Evolutionary conservation across 2,888 invertebrate genomes (phyloP).

Genomic region (Zhengitettix transpicula): DNA sequence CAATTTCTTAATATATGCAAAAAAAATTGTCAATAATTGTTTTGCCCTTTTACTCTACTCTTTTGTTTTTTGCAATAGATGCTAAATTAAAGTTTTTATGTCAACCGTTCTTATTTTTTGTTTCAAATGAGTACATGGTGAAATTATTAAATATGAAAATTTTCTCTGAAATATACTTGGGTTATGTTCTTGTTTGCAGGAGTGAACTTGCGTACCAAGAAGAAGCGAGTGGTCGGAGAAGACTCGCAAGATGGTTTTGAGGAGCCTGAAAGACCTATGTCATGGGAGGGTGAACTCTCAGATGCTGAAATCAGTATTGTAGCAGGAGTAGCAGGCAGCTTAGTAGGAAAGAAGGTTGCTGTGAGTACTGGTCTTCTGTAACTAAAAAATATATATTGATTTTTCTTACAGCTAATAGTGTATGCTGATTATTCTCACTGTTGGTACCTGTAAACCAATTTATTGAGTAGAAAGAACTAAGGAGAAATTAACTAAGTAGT

Average conservation of each 20-base stretch:
- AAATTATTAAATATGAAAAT: background rate
- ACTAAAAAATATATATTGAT: too few relatives aligned
- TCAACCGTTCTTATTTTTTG: background rate
- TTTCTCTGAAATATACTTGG: background rate
- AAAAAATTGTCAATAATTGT: too few relatives aligned
- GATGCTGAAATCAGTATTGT: slow-evolving; percentile 50
- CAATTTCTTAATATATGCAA: too few relatives aligned
- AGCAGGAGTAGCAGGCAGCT: slow-evolving; percentile 6
- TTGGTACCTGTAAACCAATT: too few relatives aligned
- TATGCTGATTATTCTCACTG: too few relatives aligned
- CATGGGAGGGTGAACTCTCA: slow-evolving; percentile 85
- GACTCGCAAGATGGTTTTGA: slow-evolving; percentile 17
- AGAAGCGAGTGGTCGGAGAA: slow-evolving; percentile 29
- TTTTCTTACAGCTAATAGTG: too few relatives aligned
- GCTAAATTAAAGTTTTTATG: too few relatives aligned
- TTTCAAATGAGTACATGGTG: background rate
- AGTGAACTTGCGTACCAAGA: slow-evolving; percentile 48
- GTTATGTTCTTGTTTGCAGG: slow-evolving; percentile 16
- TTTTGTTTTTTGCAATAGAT: too few relatives aligned
- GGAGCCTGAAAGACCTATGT: slow-evolving; percentile 63
- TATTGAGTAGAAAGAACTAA: too few relatives aligned
- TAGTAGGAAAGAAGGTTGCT: background rate
- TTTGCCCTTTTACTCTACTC: too few relatives aligned
- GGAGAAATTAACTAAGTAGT: too few relatives aligned
- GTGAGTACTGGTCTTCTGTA: background rate